Evolutionary conservation across 2,888 invertebrate genomes (phyloP).

Genomic region (Cremastinae sp.): DNA sequence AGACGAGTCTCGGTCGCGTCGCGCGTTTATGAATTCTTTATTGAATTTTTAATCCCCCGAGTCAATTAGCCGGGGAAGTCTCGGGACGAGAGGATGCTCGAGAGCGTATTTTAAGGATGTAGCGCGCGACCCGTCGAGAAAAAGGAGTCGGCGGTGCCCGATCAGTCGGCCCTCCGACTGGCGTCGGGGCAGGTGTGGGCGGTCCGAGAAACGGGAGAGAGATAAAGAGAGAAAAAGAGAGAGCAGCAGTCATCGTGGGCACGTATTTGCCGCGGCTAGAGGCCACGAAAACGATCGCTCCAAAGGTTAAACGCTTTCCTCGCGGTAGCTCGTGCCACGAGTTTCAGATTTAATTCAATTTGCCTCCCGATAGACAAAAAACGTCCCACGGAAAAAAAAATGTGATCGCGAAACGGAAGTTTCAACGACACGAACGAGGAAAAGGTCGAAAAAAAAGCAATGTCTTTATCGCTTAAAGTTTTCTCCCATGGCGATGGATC

Average conservation of each 20-base stretch:
- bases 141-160: conserved; percentile 27
- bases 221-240: conserved; percentile 25
- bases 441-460: no score
- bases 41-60: conserved; percentile 42
- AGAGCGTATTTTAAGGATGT: conserved; percentile 7
- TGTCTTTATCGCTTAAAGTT: no score
- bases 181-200: conserved; percentile 34
- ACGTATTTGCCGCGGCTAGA: conserved; percentile 23
- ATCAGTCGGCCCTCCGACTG: conserved; percentile 40
- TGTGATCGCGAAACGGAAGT: no score
- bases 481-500: no score
- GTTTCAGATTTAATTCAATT: not conserved
- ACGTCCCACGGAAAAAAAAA: no score
- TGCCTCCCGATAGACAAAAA: no score
- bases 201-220: conserved; percentile 20
- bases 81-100: conserved; percentile 32
- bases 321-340: conserved; percentile 44
- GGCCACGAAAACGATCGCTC: conserved; percentile 51
- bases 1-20: not conserved
- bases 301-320: conserved; percentile 47
- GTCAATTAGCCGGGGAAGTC: conserved; percentile 42
- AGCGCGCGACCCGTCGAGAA: conserved; percentile 17
- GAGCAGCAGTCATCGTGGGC: conserved; percentile 26
- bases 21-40: conserved; percentile 30
- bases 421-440: no score